Evolutionary conservation across 2,797 vertebrate species (phyloP), one percentile per base, ranked within the genome.

Genomic region (Eptatretus atami): DNA sequence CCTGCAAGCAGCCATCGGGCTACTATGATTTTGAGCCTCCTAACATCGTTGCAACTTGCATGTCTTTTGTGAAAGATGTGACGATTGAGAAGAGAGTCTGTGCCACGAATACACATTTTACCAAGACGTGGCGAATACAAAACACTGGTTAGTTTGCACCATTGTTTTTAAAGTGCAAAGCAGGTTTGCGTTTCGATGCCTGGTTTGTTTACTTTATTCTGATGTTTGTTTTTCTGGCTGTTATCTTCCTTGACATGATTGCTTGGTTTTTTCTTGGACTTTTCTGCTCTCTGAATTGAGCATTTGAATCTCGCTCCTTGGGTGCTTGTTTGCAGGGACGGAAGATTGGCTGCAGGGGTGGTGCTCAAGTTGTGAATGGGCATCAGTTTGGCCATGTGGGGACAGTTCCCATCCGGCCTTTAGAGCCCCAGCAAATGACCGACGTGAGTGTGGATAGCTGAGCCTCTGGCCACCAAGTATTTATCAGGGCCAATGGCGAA

Each of bases 401-500:
- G 76, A 83, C 86, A 76, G 90, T 92, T 69, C 82, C 93, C 81
- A 86, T 98, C 67, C 81, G 83, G 69, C 90, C 87, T 53, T 74
- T 98, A 74, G 90, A 95, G 65, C 86, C 88, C n/a, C 87, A 92
- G 73, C 87, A 96, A 74, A 81, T 93, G 57, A 79, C 83, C 12
- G 92, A 98, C 63, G 85, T 98, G 69, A 98, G 92, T 55, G 87
- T 98, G 70, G 88, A 93, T 77, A 96, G 92, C 81, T 80, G 73
- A 96, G 92, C 76, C 88, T n/a, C 92, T 64, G 80, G 80, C 76
- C 78, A 63, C 83, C 90, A 19, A 87, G 85, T 69, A 96, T 98
- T 87, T 98, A 93, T 75, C 92, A 98, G 76, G 92, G 90, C 69
- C 92, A 96, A 74, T 96, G 92, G 92, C 81, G 90, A 71, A 98